Evolutionary conservation across 1,140 invertebrate genomes (phyloP), one percentile per base, ranked within the genome.

Genomic region (Chironomus tepperi): DNA sequence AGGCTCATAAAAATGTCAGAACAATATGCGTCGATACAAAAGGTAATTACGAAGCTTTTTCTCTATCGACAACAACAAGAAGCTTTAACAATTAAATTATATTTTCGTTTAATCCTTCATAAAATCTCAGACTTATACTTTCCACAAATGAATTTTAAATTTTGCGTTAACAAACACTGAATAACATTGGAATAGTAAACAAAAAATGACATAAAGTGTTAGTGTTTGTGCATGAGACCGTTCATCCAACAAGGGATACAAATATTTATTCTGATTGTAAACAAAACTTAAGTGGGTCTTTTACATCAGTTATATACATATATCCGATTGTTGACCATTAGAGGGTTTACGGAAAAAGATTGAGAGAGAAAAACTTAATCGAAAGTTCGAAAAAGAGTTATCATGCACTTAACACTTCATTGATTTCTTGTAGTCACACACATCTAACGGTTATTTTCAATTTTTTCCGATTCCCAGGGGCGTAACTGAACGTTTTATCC

Each of bases 341-440:
- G 16, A 8, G 65, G 18, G 65, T 18, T 18, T n/a, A n/a, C 2
- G 19, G 47, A 12, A n/a, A 57, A 57, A 12, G 8, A 57, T 57
- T 57, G 24, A 34, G 24, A 34, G 5, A 3, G 2, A 2, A 12
- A 57, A 12, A 2, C 47, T 10, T 12, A 12, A 57, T 57, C n/a
- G 47, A 57, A n/a, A n/a, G 47, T 12, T 12, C n/a, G 16, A 18
- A 70, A n/a, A 70, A 70, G 65, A 70, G 65, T 70, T 70, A 70
- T 70, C 65, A 70, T 34, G 12, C n/a, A 70, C 65, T 70, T 70
- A 70, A 70, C 65, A 70, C 16, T 70, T 70, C 65, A 70, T 70
- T 70, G 65, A 70, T 70, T 70, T 19, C 19, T 70, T 70, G 16
- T 70, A 18, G 9, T 57, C 65, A 67, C 65, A 67, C 65, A 16